Conservation (phyloP, 2,113 vertebrate species). For the Lepus americanus region DNA sequence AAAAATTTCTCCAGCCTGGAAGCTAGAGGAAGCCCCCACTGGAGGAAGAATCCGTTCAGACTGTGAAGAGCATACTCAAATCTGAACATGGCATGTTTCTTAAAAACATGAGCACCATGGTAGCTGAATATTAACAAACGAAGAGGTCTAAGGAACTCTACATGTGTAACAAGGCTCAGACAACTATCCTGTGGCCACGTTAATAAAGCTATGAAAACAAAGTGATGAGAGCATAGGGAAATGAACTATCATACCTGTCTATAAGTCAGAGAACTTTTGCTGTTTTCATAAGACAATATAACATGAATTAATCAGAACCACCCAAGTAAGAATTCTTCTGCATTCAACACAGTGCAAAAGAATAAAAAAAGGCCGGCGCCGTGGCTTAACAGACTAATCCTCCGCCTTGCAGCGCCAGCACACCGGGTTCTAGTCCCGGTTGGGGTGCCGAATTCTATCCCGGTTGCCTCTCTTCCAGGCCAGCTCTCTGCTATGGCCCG, state of each 20-base stretch:
- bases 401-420: too few species aligned
- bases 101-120: background rate
- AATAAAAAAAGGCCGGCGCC: background rate
- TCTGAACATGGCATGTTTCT: constrained; percentile 44
- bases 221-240: background rate
- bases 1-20: constrained; percentile 91
- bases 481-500: too few species aligned
- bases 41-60: constrained; percentile 83
- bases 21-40: constrained; percentile 90
- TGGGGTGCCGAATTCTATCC: too few species aligned
- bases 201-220: background rate
- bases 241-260: background rate
- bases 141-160: background rate
- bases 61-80: constrained; percentile 83
- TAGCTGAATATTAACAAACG: constrained; percentile 39
- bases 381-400: too few species aligned
- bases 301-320: background rate
- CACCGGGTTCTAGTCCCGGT: too few species aligned
- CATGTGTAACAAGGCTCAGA: background rate
- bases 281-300: background rate
- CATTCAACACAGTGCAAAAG: background rate
- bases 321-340: background rate
- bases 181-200: background rate
- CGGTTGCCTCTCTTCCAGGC: too few species aligned
- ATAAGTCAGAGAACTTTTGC: background rate